A percentile compares a stretch with the other conserved stretches of the same genome.
Evolutionary conservation across 2,888 invertebrate species (phyloP).

Genomic region (Trilocha varians): DNA sequence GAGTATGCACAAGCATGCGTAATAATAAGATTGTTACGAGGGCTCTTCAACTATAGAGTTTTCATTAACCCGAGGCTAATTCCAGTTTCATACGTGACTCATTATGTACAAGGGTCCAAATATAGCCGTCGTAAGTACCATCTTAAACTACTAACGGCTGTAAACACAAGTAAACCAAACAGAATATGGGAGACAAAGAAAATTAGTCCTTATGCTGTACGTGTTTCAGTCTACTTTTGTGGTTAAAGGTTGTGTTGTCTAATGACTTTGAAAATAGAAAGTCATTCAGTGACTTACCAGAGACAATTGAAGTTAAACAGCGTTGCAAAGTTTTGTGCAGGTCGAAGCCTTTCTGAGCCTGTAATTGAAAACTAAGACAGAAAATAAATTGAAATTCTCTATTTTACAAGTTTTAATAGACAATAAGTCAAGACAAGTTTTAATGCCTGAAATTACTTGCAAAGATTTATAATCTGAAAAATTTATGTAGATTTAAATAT

Average conservation of each 20-base stretch:
- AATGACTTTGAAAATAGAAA: neutral
- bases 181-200: neutral
- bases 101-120: conserved; percentile 29
- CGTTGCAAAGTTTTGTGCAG: neutral
- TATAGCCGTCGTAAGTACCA: conserved; percentile 27
- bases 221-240: neutral
- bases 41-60: conserved; percentile 13
- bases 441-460: too few relatives aligned
- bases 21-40: neutral
- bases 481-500: too few relatives aligned
- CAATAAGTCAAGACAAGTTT: too few relatives aligned
- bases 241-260: neutral
- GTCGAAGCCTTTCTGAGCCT: neutral
- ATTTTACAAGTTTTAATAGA: too few relatives aligned
- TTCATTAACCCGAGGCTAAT: conserved; percentile 26
- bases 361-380: neutral
- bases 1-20: conserved; percentile 19
- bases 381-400: neutral
- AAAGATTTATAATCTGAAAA: too few relatives aligned
- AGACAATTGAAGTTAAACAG: conserved; percentile 3
- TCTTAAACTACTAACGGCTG: conserved; percentile 24
- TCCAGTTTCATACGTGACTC: conserved; percentile 27
- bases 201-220: neutral
- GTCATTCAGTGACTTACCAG: neutral
- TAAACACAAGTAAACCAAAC: neutral